phyloP scores from a whole-genome alignment of 2,797 vertebrate genomes.

The Sebastes matsubarae region DNA sequence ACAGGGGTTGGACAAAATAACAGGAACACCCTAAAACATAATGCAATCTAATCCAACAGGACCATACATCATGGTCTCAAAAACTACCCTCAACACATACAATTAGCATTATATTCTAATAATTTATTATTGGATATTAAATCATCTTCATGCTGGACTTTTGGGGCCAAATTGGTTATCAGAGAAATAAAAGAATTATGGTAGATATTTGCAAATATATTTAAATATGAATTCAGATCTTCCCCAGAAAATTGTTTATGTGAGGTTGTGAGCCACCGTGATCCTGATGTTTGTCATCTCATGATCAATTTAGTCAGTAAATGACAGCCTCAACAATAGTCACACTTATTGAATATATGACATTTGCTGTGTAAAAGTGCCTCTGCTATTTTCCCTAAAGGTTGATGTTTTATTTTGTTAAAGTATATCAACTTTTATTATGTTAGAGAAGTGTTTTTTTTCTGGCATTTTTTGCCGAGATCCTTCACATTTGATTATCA shows the following conservation, averaged over 20 bases:
- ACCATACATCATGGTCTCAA: not conserved
- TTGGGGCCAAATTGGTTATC: not conserved
- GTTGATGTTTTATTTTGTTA: not conserved
- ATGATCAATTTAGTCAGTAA: not conserved
- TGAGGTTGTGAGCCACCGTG: too few species aligned
- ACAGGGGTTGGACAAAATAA: constrained; percentile 1
- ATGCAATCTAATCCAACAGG: not conserved
- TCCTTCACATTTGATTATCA: not conserved
- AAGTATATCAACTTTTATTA: not conserved
- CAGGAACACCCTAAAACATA: not conserved
- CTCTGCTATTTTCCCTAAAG: not conserved
- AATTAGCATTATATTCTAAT: accelerated
- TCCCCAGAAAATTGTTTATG: too few species aligned
- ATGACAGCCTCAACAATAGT: not conserved
- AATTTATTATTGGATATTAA: not conserved
- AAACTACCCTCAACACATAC: not conserved
- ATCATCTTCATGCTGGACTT: not conserved
- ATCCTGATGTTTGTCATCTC: not conserved
- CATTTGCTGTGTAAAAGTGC: not conserved
- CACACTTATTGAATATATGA: not conserved
- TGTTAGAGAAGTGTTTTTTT: too few species aligned
- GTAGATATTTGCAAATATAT: not conserved
- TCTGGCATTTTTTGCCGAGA: too few species aligned
- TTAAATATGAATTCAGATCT: not conserved
- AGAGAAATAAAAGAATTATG: not conserved